Base-by-base conservation (phyloP, 2,113 vertebrate species). In the Ophiodon elongatus region DNA sequence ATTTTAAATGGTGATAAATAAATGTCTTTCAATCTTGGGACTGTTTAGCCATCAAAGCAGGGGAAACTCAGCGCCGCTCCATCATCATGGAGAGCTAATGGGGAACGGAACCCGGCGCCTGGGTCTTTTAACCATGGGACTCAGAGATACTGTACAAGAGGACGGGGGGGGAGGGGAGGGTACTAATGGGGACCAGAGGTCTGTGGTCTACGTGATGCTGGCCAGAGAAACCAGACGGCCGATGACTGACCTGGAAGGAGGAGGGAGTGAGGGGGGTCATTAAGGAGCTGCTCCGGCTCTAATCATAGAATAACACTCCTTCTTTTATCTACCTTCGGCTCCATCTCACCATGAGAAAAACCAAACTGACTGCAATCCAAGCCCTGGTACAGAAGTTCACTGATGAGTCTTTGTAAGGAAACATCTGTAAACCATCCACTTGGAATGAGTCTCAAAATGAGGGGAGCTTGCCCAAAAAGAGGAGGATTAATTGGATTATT, bases 121-220 rank as follows among this genome's bases (percentile, higher is more conserved):
- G 84, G 74, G 85, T 80, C 80, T 85, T 86, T 90, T 77, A 81
- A 83, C 65, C 88, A 88, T 65, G 21, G 64, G 84, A 79, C 76
- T 79, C 35, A 57, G 72, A 93, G 80, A 92, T 85, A 91, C 87
- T 84, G 83, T 72, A 87, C 70, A 14, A 74, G 75, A 31, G 17
- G 31, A 33, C 9, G 10, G 23, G 67, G 45, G 31, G 8, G 50
- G 52, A n/a, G 63, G 41, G 54, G n/a, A n/a, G 85, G 50, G 33
- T 60, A 73, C 87, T 94, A 95, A 96, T 95, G 92, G 92, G 91
- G 86, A 91, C 86, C 89, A 93, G 89, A 93, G 91, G 90, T 70
- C 83, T 86, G 80, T 45, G 81, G 87, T 85, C 82, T 86, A 89
- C 72, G 76, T 93, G 91, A 94, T 86, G 86, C 91, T 91, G 92